Percentiles rank a stretch among this genome's conserved stretches.
Conservation (phyloP, 2,797 vertebrate genomes). For the Sebastes goodei region DNA sequence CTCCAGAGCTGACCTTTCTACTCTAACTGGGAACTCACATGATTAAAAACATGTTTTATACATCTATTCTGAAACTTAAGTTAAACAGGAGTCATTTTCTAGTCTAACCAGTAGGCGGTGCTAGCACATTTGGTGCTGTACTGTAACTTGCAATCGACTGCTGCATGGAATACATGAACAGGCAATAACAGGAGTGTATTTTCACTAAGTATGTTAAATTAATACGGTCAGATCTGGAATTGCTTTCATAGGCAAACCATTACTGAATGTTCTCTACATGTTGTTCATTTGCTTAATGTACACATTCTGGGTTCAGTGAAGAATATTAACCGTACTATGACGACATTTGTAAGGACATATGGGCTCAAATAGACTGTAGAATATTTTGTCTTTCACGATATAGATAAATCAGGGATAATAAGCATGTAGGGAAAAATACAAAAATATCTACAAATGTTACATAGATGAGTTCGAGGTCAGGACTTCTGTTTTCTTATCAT, state of each 20-base stretch:
- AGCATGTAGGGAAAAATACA: background rate
- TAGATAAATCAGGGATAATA: background rate
- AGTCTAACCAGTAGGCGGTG: constrained; percentile 10
- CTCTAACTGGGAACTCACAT: background rate
- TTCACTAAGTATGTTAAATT: too few relatives aligned
- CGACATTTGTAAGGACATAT: too few relatives aligned
- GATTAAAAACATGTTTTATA: background rate
- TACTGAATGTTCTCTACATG: too few relatives aligned
- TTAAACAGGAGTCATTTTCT: background rate
- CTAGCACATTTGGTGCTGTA: background rate
- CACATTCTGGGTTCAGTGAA: background rate
- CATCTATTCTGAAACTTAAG: background rate
- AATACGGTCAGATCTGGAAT: too few relatives aligned
- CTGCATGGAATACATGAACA: background rate
- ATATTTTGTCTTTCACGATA: background rate
- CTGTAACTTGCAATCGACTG: background rate
- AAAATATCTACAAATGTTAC: background rate
- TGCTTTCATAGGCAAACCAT: too few relatives aligned
- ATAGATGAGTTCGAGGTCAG: background rate
- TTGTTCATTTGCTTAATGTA: background rate
- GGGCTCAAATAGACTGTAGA: too few relatives aligned
- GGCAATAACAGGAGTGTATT: too few relatives aligned
- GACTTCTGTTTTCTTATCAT: too few relatives aligned
- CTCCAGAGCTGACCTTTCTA: background rate
- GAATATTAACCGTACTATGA: accelerated